These are phyloP conservation scores for Callyntrura guangdongensis DNA, from an alignment of 2,888 invertebrate genomes.

Conservation along the genomic window DNA sequence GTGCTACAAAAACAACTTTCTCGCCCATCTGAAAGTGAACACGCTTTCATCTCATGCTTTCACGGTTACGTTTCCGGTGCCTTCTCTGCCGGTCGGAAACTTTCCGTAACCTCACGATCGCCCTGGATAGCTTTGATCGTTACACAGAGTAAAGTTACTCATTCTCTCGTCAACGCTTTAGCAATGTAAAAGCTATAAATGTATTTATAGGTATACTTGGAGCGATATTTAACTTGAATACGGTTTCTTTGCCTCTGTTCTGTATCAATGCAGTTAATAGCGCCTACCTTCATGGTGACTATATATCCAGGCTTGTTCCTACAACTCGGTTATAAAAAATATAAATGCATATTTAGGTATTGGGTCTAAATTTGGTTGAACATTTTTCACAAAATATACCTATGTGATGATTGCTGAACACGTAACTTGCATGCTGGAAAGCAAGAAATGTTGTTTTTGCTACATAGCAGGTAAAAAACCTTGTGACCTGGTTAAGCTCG, in stretches of 20 bases:
- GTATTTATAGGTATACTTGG: not conserved
- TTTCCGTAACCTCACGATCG: slow-evolving; percentile 59
- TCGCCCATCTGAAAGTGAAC: not conserved
- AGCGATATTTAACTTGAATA: not conserved
- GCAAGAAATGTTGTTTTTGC: not conserved
- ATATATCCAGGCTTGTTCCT: no score
- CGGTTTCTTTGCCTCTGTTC: no score
- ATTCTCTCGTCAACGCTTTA: no score
- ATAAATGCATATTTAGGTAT: not conserved
- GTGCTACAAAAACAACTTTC: not conserved
- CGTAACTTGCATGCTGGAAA: not conserved
- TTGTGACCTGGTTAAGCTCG: slow-evolving; percentile 50
- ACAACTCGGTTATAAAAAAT: no score
- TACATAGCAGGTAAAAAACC: slow-evolving; percentile 8
- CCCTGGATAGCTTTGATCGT: not conserved
- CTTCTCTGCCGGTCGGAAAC: slow-evolving; percentile 31
- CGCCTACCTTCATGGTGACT: no score
- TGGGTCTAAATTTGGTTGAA: slow-evolving; percentile 8
- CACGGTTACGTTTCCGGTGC: slow-evolving; percentile 31
- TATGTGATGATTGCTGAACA: not conserved
- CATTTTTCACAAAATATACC: not conserved
- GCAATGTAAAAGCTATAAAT: not conserved
- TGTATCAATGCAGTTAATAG: no score
- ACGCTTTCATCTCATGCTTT: slow-evolving; percentile 35
- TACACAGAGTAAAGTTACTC: not conserved